Evolutionary conservation across 2,797 vertebrate genomes (phyloP).

Genomic region (Tokudaia muenninki): DNA sequence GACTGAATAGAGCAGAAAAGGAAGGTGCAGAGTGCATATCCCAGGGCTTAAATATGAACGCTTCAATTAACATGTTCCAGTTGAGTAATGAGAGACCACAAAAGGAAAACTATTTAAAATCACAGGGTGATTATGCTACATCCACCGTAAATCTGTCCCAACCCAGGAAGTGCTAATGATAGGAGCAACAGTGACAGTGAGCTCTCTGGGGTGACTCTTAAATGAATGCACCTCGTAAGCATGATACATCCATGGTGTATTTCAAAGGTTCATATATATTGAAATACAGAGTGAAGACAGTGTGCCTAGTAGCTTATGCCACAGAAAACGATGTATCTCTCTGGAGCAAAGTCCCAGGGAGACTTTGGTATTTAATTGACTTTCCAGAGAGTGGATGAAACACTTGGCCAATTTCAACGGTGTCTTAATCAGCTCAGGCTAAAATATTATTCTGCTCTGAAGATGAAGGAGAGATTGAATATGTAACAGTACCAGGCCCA

Average conservation of each 20-base stretch:
- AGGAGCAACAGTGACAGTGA: constrained; percentile 18
- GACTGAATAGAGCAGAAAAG: constrained; percentile 47
- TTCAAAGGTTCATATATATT: background rate
- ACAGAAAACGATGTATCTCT: background rate
- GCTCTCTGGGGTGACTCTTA: background rate
- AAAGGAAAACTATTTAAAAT: constrained; percentile 73
- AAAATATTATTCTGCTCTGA: background rate
- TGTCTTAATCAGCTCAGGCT: background rate
- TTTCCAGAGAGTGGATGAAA: constrained; percentile 27
- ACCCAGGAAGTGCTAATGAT: constrained; percentile 41
- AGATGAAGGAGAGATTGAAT: background rate
- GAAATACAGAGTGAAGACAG: background rate
- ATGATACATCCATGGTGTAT: background rate
- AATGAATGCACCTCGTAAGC: constrained; percentile 14
- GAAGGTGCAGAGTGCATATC: background rate
- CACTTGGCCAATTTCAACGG: background rate
- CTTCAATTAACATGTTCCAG: constrained; percentile 66
- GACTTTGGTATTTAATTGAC: constrained; percentile 19
- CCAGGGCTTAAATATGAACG: constrained; percentile 71
- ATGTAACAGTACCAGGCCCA: background rate
- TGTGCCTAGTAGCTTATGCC: background rate
- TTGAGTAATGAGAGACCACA: constrained; percentile 37
- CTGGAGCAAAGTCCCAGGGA: constrained; percentile 1
- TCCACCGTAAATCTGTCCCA: constrained; percentile 29
- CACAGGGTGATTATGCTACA: constrained; percentile 22